A percentile compares a stretch with the other conserved stretches of the same genome.
Evolutionary conservation across 1,140 invertebrate species (phyloP).

Genomic region (Pseudomyrmex sp.): DNA sequence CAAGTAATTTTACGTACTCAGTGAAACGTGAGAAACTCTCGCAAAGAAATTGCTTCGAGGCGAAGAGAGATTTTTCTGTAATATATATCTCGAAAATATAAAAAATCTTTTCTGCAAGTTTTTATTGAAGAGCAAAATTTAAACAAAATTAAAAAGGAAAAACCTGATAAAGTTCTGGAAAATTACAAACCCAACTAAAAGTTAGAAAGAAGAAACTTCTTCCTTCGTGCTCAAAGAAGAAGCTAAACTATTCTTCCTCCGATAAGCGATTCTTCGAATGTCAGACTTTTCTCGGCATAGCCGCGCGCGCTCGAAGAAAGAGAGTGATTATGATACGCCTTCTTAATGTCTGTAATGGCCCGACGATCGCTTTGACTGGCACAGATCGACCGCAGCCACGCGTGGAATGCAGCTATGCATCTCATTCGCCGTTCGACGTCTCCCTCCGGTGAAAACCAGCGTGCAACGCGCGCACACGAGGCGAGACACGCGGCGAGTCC

Average conservation of each 20-base stretch:
- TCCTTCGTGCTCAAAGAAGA: neutral
- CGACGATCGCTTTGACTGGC: conserved; percentile 8
- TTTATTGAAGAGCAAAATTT: no score
- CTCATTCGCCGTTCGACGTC: conserved; percentile 37
- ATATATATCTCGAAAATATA: no score
- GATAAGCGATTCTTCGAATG: neutral
- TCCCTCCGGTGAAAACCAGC: conserved; percentile 35
- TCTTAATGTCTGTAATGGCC: neutral
- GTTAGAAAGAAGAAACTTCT: no score
- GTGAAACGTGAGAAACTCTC: neutral
- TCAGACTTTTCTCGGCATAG: neutral
- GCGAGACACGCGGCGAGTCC: neutral
- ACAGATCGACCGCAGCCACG: conserved; percentile 27
- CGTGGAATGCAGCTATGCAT: conserved; percentile 51
- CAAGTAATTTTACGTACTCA: neutral
- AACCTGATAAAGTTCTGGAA: no score
- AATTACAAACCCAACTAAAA: no score
- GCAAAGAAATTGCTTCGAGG: neutral
- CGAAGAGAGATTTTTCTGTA: neutral
- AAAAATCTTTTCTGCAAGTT: no score
- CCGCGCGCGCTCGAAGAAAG: neutral
- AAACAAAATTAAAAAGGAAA: no score
- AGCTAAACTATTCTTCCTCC: neutral
- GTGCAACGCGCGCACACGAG: neutral
- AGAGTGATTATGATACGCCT: conserved; percentile 32